Percentiles rank a stretch among this genome's conserved stretches.
Conservation (phyloP, 2,888 invertebrate species). For the Lydus trimaculatus region DNA sequence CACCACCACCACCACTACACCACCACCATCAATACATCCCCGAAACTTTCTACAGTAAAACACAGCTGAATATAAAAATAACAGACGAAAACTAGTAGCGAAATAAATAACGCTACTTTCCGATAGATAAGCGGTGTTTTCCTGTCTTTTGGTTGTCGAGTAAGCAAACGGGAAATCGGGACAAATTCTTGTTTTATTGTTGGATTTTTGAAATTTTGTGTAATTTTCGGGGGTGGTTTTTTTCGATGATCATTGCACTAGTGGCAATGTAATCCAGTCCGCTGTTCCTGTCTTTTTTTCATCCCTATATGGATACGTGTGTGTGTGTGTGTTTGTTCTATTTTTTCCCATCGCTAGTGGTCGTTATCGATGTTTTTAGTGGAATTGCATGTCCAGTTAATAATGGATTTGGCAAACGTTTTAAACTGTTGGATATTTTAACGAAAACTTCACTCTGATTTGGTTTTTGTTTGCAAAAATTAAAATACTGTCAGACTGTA, state of each 20-base stretch:
- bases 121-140: background rate
- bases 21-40: background rate
- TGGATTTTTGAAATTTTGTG: no score
- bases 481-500: no score
- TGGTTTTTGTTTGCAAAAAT: conserved; percentile 43
- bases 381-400: conserved; percentile 60
- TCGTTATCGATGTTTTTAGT: conserved; percentile 61
- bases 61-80: no score
- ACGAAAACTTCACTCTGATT: conserved; percentile 55
- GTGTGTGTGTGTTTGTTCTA: background rate
- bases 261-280: no score
- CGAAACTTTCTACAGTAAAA: background rate
- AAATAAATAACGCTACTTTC: background rate
- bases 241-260: no score
- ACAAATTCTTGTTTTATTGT: no score
- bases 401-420: conserved; percentile 51
- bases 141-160: background rate
- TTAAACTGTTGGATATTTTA: conserved; percentile 56
- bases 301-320: background rate
- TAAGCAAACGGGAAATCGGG: background rate
- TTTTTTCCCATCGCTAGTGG: conserved; percentile 34
- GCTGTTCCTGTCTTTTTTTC: background rate
- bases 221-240: no score
- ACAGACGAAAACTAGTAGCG: no score
- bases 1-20: conserved; percentile 54